Evolutionary conservation across 2,797 vertebrate species (phyloP).

Genomic region (Sebastes nivosus): DNA sequence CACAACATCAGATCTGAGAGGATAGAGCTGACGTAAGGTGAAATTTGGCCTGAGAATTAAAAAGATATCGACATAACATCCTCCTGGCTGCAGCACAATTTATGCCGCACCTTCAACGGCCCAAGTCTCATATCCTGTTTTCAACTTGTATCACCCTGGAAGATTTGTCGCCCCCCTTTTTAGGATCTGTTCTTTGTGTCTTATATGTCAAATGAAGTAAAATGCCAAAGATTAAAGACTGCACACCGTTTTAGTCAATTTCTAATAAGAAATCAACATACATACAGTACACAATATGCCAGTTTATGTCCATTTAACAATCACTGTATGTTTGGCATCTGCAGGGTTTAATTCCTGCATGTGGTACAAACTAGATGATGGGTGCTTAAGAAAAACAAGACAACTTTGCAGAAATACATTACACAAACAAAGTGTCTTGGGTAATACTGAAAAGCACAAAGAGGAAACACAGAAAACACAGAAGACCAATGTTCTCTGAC

Average conservation of each 20-base stretch:
- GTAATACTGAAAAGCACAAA: slow-evolving; percentile 49
- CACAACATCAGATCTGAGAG: not conserved
- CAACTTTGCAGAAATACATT: not conserved
- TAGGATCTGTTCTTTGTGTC: not conserved
- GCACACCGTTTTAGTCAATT: not conserved
- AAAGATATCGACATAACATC: not conserved
- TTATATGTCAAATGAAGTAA: not conserved
- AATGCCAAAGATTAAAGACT: not conserved
- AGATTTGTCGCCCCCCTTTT: not conserved
- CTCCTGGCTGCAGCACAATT: not conserved
- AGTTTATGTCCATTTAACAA: not conserved
- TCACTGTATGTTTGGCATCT: not conserved
- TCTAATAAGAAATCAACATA: not conserved
- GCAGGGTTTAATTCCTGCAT: not conserved
- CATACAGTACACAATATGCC: too few relatives aligned
- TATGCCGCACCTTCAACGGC: too few relatives aligned
- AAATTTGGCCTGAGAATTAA: not conserved
- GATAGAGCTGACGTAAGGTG: not conserved
- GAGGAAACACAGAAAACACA: slow-evolving; percentile 46
- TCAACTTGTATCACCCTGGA: not conserved
- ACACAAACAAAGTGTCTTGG: not conserved
- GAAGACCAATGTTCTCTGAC: not conserved
- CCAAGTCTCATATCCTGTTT: not conserved
- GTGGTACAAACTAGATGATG: not conserved
- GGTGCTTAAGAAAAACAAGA: not conserved